Base-by-base conservation (phyloP, 1,140 invertebrate species). In the Penaeus indicus region DNA sequence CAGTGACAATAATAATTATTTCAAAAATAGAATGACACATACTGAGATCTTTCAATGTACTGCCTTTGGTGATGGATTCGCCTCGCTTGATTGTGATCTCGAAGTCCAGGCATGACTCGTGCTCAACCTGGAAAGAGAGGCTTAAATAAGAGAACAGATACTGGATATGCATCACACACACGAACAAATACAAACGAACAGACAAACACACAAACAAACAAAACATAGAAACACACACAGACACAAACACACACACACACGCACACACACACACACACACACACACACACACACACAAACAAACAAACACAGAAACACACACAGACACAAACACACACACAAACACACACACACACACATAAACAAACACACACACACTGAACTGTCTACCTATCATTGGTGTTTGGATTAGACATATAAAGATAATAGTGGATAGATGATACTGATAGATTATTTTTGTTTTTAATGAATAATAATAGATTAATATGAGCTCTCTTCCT, bases 11-110 rank as follows among this genome's bases (percentile, higher is more conserved):
- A 42, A 85, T 21, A 84, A 77, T 18, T 18, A 77, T n/a, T 42
- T 38, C 0, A 64, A 47, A 62, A 25, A 8, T 1, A n/a, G n/a
- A n/a, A 1, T n/a, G 2, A 60, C 47, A 91, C 90, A 91, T 89
- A 92, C 92, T 89, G 63, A 92, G 79, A 82, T 92, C 92, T 69
- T 91, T 79, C 42, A 90, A n/a, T 18, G 89, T 63, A 89, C 91
- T 91, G 90, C 92, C 92, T 90, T 92, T 92, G 62, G 92, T 91
- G 72, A 92, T 91, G 69, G 91, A 90, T 42, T 91, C 90, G 32
- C 92, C 92, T 72, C 86, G 85, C 10, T 91, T 16, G 3, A 92
- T 90, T 38, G 85, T 91, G 19, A 92, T 90, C 54, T 90, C 89
- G 25, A 92, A 86, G 25, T 92, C 86, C 63, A 92, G 64, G 72